phyloP scores from a whole-genome alignment of 2,113 vertebrate species.

The Paradisaea rubra region DNA sequence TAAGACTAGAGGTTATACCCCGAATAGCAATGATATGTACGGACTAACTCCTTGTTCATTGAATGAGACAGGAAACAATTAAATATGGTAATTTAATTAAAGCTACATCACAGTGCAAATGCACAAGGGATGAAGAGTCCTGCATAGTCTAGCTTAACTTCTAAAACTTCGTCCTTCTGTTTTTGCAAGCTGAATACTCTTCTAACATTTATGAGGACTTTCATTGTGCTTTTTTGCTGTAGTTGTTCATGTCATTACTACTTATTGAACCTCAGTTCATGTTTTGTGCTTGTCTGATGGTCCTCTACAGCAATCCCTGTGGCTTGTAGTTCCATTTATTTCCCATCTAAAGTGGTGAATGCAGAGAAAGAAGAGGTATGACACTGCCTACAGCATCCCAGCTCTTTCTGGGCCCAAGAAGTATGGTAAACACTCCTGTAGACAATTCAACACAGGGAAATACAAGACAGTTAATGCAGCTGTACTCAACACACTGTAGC shows the following conservation, averaged over 20 bases:
- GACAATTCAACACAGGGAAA: background rate
- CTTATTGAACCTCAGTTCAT: background rate
- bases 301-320: background rate
- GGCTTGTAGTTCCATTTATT: background rate
- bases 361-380: background rate
- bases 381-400: background rate
- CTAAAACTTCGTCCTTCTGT: background rate
- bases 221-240: background rate
- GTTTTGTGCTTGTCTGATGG: background rate
- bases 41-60: background rate
- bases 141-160: background rate
- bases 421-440: background rate
- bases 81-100: constrained; percentile 26
- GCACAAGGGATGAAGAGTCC: background rate
- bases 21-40: background rate
- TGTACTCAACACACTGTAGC: background rate
- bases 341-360: background rate
- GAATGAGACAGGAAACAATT: constrained; percentile 8
- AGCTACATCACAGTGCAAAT: background rate
- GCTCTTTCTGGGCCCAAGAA: background rate
- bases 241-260: background rate
- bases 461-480: background rate
- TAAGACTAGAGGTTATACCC: background rate
- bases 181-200: background rate
- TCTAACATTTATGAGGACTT: background rate